Base-by-base conservation (phyloP, 2,797 vertebrate genomes). In the Pogonophryne albipinna region DNA sequence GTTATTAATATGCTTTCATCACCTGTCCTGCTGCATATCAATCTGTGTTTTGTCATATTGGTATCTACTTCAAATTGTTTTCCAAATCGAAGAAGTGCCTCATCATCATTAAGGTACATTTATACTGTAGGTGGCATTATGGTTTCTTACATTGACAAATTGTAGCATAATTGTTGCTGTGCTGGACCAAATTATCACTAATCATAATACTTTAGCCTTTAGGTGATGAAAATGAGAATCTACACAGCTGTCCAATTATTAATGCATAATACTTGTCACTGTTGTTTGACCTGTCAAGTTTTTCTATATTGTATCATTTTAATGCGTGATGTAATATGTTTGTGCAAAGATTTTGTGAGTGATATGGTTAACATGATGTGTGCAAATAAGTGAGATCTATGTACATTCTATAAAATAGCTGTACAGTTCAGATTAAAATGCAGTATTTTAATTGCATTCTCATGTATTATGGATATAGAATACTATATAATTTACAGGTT, bases 391-490 rank as follows among this genome's bases (percentile, higher is more conserved):
- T 60, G 31, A 78, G 38, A 69, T 61, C 73, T 73, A 67, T 89
- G 83, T 75, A 85, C 89, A 86, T 92, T 91, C 88, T 92, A 82
- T 83, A 83, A 65, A 84, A 87, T 84, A 93, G 86, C 67, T 95
- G 93, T 93, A 95, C 91, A 94, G 91, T 85, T 85, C 52, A 85
- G 78, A 93, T 81, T 75, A 68, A 83, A 83, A 90, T 93, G 93
- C 86, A 94, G 92, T 94, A 95, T 95, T 95, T 95, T 92, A 91
- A 95, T 95, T 95, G 94, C 93, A 92, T 89, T 87, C 59, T 71
- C 75, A 65, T 92, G 80, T 93, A 91, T 85, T 90, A 87, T 83
- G 86, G 85, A 91, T 85, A 87, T 92, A 92, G 88, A 88, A 66
- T 81, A 88, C 27, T 80, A 83, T 89, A 83, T 86, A 53, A 69